Evolutionary conservation across 1,140 invertebrate genomes (phyloP).

Genomic region (Sarcophaga bullata): DNA sequence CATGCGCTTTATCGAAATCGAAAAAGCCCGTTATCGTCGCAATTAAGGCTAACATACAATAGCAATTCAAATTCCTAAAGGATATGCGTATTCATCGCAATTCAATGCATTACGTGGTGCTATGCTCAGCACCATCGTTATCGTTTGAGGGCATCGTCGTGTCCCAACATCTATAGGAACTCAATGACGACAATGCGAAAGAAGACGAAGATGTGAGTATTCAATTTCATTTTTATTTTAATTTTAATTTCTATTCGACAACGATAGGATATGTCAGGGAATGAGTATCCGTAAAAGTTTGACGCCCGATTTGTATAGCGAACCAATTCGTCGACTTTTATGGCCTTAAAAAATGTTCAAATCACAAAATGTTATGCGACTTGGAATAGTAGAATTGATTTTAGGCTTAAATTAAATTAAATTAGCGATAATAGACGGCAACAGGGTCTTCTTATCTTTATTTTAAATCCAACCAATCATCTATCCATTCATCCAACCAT

Average conservation of each 20-base stretch:
- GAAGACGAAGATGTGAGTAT: constrained; percentile 73
- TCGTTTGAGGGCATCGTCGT: constrained; percentile 84
- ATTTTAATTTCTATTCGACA: too few species aligned
- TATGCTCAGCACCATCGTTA: constrained; percentile 84
- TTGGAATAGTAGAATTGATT: too few species aligned
- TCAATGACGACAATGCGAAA: constrained; percentile 85
- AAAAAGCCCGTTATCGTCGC: constrained; percentile 58
- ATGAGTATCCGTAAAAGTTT: too few species aligned
- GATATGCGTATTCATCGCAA: constrained; percentile 81
- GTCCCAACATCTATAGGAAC: constrained; percentile 89
- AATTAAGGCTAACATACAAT: constrained; percentile 58
- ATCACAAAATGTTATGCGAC: too few species aligned
- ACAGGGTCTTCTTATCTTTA: not conserved
- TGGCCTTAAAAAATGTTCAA: too few species aligned
- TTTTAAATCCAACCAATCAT: not conserved
- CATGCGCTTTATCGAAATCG: constrained; percentile 56
- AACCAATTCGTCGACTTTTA: too few species aligned
- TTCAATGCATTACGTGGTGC: constrained; percentile 84
- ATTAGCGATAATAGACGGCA: too few species aligned
- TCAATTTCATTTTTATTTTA: not conserved
- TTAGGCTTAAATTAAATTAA: too few species aligned
- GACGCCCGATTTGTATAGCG: too few species aligned
- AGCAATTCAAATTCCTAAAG: constrained; percentile 74
- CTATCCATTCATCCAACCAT: too few species aligned
- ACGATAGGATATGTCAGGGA: too few species aligned